Evolutionary conservation across 2,113 vertebrate species (phyloP), one percentile per base, ranked within the genome.

Genomic region (Micromys minutus): DNA sequence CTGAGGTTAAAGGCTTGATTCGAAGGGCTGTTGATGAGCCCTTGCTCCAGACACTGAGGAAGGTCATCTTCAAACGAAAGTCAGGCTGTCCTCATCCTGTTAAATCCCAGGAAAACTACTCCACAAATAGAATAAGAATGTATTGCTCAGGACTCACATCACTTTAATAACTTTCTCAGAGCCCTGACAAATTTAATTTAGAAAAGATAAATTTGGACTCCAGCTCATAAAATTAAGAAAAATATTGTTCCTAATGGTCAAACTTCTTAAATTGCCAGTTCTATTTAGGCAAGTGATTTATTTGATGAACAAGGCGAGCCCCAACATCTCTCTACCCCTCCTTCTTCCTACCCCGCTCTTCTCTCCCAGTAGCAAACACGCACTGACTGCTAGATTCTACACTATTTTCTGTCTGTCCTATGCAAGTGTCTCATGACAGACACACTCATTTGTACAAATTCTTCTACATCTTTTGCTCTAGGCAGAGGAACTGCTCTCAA

Each of bases 161-260:
- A 94, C 77, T 96, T 96, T 94, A 97, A 95, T 97, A 97, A 96
- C 77, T 95, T 97, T 96, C 91, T 96, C 85, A 96, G 94, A 92
- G 69, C 90, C 96, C 1, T 55, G 92, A 96, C 90, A 96, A 97
- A 97, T 97, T 87, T 91, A 97, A 98, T 98, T 98, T 96, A 34
- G 92, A 95, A 93, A 96, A 94, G 97, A 98, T 93, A 95, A 95
- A 96, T 97, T 67, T 93, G 80, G 88, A 96, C 65, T 88, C 63
- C 5, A 89, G 95, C 86, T 97, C 88, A 94, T 87, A 92, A 96
- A 96, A 98, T 94, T 91, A 97, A 96, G 94, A 97, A 97, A 97
- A 97, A 97, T 94, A 96, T 50, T 93, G 71, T 88, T 88, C 34
- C 95, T 97, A 90, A 96, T 92, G 76, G 47, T 92, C 88, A 97